phyloP scores from a whole-genome alignment of 2,888 invertebrate genomes.

The Folsomia candida region DNA sequence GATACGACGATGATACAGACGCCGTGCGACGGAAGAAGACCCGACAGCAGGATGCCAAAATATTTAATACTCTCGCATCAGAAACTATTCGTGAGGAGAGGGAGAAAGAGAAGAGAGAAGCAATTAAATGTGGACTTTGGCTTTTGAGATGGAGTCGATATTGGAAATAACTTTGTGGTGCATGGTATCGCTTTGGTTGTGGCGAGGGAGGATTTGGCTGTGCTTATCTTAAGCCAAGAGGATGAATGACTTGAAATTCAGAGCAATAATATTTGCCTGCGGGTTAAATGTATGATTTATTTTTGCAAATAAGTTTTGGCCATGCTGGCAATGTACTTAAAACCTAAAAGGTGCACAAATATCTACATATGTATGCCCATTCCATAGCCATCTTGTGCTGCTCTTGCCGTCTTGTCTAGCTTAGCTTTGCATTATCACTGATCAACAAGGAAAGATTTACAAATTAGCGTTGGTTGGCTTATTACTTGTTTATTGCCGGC shows the following conservation, averaged over 20 bases:
- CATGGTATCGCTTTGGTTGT: neutral
- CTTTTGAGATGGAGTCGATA: neutral
- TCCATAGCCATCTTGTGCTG: neutral
- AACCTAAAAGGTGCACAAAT: no score
- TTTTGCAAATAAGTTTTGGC: neutral
- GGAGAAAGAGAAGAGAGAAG: no score
- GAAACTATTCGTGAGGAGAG: no score
- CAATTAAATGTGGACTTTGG: slow-evolving; percentile 6
- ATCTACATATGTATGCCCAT: no score
- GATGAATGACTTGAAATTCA: neutral
- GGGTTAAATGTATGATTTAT: neutral
- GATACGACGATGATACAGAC: no score
- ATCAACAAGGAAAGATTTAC: neutral
- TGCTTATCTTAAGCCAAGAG: neutral
- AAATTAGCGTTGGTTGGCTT: neutral
- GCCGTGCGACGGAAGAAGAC: no score
- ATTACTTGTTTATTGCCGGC: no score
- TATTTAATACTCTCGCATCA: no score
- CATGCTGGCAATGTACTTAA: neutral
- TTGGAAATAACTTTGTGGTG: neutral
- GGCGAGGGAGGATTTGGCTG: neutral
- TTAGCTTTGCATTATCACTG: neutral
- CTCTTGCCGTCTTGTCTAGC: neutral
- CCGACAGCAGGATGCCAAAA: neutral
- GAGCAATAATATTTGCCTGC: neutral